These are phyloP conservation scores for Eurystomus gularis DNA, from an alignment of 2,113 vertebrate species.

Conservation along the genomic window DNA sequence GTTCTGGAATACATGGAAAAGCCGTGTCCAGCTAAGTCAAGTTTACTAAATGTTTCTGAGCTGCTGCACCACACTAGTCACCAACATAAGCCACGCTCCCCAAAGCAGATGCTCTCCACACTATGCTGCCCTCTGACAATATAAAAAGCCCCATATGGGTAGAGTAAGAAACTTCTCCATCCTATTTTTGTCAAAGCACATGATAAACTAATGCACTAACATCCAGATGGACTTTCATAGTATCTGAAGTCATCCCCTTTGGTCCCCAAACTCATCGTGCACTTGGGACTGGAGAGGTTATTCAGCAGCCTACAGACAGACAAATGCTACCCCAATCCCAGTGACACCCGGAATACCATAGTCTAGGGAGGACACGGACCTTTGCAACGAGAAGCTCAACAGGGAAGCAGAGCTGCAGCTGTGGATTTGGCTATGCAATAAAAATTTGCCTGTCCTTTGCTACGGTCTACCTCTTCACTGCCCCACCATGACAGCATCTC, in stretches of 20 bases:
- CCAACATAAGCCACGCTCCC: not conserved
- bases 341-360: not conserved
- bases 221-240: not conserved
- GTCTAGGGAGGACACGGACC: not conserved
- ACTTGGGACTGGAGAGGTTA: not conserved
- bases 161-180: not conserved
- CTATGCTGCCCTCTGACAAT: not conserved
- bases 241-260: not conserved
- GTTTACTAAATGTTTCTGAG: not conserved
- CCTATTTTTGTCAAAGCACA: not conserved
- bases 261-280: not conserved
- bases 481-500: rapidly evolving
- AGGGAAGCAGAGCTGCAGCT: not conserved
- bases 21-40: not conserved
- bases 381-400: not conserved
- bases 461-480: not conserved
- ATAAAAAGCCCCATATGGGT: not conserved
- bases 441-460: not conserved
- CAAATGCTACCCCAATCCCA: not conserved
- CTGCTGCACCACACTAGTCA: not conserved
- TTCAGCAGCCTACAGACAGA: not conserved
- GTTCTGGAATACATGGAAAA: not conserved
- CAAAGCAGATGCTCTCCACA: not conserved
- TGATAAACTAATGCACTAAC: not conserved
- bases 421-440: not conserved